phyloP scores from a whole-genome alignment of 2,888 invertebrate species.

The Heteromyza rotundicornis region DNA sequence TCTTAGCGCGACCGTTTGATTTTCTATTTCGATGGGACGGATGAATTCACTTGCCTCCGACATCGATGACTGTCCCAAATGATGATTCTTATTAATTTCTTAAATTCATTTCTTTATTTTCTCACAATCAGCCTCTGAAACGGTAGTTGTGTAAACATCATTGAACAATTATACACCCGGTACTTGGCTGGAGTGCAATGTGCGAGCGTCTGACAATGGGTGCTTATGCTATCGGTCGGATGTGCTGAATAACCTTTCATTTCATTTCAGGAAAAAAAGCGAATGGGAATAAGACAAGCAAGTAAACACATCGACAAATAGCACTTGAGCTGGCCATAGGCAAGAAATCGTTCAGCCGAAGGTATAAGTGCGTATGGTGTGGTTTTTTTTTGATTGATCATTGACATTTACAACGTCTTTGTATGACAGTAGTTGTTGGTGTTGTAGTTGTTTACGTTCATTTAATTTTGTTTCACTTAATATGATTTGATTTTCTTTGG shows the following conservation, averaged over 20 bases:
- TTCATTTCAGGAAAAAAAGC: constrained; percentile 40
- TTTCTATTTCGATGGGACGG: too few species aligned
- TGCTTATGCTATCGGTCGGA: constrained; percentile 19
- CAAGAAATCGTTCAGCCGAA: not conserved
- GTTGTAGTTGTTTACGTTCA: not conserved
- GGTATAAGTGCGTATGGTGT: constrained; percentile 6
- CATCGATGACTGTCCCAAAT: constrained; percentile 9
- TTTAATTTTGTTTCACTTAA: not conserved
- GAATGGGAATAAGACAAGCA: constrained; percentile 10
- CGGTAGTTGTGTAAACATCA: constrained; percentile 50
- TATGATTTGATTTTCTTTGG: not conserved
- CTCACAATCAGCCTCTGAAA: constrained; percentile 49
- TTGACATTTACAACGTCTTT: constrained; percentile 57
- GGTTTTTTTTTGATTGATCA: constrained; percentile 56
- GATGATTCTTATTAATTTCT: constrained; percentile 45
- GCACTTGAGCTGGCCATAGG: constrained; percentile 30
- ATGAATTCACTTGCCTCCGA: too few species aligned
- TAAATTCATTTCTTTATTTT: constrained; percentile 41
- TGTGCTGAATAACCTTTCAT: constrained; percentile 34
- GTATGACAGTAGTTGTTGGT: constrained; percentile 10
- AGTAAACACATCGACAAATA: constrained; percentile 34
- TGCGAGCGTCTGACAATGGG: not conserved
- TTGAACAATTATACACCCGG: constrained; percentile 29
- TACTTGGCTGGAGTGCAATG: constrained; percentile 34
- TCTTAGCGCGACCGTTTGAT: too few species aligned